Base-by-base conservation (phyloP, 2,888 invertebrate species). In the Liposcelis brunnea region DNA sequence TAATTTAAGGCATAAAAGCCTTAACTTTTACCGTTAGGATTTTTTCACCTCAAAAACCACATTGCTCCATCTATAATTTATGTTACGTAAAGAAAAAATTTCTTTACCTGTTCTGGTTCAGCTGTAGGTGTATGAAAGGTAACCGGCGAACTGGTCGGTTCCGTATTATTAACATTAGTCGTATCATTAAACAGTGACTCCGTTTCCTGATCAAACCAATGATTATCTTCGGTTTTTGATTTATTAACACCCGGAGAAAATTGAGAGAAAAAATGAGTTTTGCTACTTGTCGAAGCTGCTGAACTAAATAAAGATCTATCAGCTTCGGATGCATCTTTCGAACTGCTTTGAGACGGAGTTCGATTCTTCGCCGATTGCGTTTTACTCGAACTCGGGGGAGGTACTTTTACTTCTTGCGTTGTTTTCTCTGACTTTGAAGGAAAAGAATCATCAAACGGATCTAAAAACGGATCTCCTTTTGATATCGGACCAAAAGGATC, bases 391-490 rank as follows among this genome's bases (percentile, higher is more conserved):
- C 49, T 45, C 3, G 50, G 52, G 5, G 50, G 50, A 2, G 51
- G 52, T 16, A 50, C 38, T 7, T 48, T 42, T 11, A 46, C 44
- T 31, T 50, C 47, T 19, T 34, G 11, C 21, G 34, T 31, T n/a
- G 35, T 12, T 15, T 40, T 44, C 8, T 43, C 21, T 6, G 40
- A 32, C 31, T 45, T 37, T 4, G 47, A 43, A 37, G 48, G 40
- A 26, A 42, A 48, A 46, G 35, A 15, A 44, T 67, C 69, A 40
- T 76, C 75, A 57, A 82, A 82, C 31, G 80, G 80, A 61, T 82
- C 81, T 4, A 80, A 81, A 58, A 80, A 80, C 1, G 80, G 79
- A 67, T 80, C 80, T 15, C 46, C 44, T 40, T 48, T 49, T 21
- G 46, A 47, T 21, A 36, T 67, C 2, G 79, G 72, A 36, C 69